A percentile compares a stretch with the other conserved stretches of the same genome.
Evolutionary conservation across 2,797 vertebrate genomes (phyloP).

Genomic region (Loriculus beryllinus): DNA sequence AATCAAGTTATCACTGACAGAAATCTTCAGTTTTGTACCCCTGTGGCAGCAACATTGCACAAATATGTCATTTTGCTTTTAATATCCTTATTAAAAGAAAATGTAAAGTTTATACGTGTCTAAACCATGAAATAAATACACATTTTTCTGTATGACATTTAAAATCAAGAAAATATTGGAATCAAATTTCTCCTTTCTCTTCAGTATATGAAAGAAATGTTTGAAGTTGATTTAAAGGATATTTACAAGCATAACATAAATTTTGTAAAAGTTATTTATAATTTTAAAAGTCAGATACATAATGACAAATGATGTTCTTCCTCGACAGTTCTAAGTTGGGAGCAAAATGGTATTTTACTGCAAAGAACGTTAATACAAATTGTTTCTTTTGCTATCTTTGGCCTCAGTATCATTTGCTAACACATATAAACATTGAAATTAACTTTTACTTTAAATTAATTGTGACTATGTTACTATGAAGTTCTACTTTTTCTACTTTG

Average conservation of each 20-base stretch:
- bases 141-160: neutral
- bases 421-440: neutral
- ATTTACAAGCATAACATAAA: constrained; percentile 19
- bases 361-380: neutral
- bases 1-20: neutral
- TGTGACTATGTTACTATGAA: neutral
- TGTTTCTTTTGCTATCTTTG: neutral
- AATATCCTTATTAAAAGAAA: constrained; percentile 23
- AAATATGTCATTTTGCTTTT: neutral
- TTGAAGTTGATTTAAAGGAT: constrained; percentile 37
- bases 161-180: constrained; percentile 25
- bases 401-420: neutral
- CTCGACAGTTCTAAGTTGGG: neutral
- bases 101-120: constrained; percentile 2
- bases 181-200: neutral
- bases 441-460: neutral
- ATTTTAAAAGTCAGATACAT: constrained; percentile 13
- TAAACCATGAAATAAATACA: constrained; percentile 8
- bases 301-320: neutral
- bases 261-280: constrained; percentile 35
- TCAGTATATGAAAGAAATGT: neutral
- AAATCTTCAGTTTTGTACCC: neutral
- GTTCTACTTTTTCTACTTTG: neutral
- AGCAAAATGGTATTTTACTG: neutral
- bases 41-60: neutral